phyloP scores from a whole-genome alignment of 2,113 vertebrate genomes.

The Neoarius graeffei region DNA sequence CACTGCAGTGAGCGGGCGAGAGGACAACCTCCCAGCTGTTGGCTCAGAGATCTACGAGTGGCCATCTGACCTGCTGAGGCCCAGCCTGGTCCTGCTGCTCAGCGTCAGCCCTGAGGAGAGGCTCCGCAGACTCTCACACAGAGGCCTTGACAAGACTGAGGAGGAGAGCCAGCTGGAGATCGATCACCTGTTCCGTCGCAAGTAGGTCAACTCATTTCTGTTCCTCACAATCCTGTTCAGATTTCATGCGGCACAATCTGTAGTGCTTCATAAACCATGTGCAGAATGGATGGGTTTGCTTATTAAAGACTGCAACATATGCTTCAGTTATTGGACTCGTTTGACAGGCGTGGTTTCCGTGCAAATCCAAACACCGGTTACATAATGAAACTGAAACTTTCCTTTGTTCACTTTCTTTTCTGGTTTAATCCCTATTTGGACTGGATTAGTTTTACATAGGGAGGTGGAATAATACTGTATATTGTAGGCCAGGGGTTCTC shows the following conservation, averaged over 20 bases:
- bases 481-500: not conserved
- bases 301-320: not conserved
- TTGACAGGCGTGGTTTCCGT: not conserved
- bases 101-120: conserved; percentile 82
- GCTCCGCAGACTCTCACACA: conserved; percentile 70
- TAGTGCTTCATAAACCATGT: conserved; percentile 22
- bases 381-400: not conserved
- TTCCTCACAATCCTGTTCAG: not conserved
- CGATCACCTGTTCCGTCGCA: conserved; percentile 81
- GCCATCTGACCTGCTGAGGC: conserved; percentile 85
- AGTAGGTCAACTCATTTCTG: conserved; percentile 67
- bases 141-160: conserved; percentile 78
- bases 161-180: conserved; percentile 85
- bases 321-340: not conserved
- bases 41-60: conserved; percentile 82
- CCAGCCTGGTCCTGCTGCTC: conserved; percentile 83
- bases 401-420: not conserved
- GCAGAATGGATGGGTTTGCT: conserved; percentile 7
- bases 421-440: not conserved
- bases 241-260: not conserved
- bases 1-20: conserved; percentile 78
- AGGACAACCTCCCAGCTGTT: conserved; percentile 76
- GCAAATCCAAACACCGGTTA: not conserved
- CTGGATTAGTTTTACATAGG: not conserved
- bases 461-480: not conserved